Percentiles rank a stretch among this genome's conserved stretches.
Evolutionary conservation across 1,140 invertebrate species (phyloP).

Genomic region (Idris sp.): DNA sequence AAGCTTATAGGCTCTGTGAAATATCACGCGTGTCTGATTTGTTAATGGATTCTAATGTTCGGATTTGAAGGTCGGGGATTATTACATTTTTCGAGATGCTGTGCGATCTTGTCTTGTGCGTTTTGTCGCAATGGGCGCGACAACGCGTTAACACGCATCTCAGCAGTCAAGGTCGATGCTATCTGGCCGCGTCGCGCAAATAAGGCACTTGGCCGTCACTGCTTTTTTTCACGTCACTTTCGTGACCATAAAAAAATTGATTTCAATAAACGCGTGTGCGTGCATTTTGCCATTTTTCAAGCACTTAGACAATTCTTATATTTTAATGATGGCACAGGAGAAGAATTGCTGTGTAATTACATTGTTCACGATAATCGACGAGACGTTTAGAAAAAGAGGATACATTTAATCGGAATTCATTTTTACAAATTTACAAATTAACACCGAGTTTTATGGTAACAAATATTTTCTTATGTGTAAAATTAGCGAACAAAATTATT

Average conservation of each 20-base stretch:
- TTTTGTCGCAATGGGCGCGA: slow-evolving; percentile 48
- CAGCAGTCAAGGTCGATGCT: slow-evolving; percentile 47
- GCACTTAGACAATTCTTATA: too few species aligned
- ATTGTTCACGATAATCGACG: slow-evolving; percentile 27
- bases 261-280: slow-evolving; percentile 52
- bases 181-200: slow-evolving; percentile 35
- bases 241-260: slow-evolving; percentile 24
- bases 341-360: slow-evolving; percentile 22
- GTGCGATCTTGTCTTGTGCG: slow-evolving; percentile 12
- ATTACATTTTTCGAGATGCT: slow-evolving; percentile 10
- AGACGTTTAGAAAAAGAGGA: slow-evolving; percentile 22
- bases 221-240: slow-evolving; percentile 32
- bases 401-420: too few species aligned
- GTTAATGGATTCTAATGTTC: slow-evolving; percentile 33
- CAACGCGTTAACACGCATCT: slow-evolving; percentile 46
- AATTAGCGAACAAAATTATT: too few species aligned
- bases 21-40: slow-evolving; percentile 29
- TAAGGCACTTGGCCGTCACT: slow-evolving; percentile 40
- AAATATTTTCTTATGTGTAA: too few species aligned
- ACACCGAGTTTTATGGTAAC: too few species aligned
- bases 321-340: too few species aligned
- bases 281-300: slow-evolving; percentile 41
- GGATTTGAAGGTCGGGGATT: slow-evolving; percentile 29
- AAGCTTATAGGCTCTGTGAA: slow-evolving; percentile 20
- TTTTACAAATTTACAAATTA: too few species aligned